Conservation (phyloP, 2,797 vertebrate genomes). For the Amblyraja radiata region DNA sequence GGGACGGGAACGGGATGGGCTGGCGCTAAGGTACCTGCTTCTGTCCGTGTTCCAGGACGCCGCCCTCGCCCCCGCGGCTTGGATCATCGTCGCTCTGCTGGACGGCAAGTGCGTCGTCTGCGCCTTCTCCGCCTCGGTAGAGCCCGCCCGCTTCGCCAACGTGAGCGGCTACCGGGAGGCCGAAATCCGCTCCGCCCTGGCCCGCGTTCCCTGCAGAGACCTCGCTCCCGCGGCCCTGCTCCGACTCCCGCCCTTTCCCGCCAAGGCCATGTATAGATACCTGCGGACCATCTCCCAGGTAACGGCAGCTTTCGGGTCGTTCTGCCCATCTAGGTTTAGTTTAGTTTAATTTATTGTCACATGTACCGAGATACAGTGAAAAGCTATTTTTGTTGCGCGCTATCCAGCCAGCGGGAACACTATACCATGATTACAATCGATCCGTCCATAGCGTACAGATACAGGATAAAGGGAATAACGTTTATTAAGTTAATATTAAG, state of each 20-base stretch:
- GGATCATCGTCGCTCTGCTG: neutral
- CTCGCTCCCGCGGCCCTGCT: neutral
- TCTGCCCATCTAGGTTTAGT: no score
- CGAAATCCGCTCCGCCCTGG: conserved; percentile 70
- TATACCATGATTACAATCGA: no score
- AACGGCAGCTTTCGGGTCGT: neutral
- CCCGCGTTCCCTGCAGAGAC: conserved; percentile 90
- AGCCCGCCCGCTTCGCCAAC: conserved; percentile 74
- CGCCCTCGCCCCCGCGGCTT: neutral
- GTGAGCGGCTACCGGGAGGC: conserved; percentile 65
- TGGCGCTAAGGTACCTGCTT: conserved; percentile 48
- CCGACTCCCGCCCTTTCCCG: neutral
- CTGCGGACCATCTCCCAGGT: conserved; percentile 21
- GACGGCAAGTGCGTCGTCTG: conserved; percentile 56
- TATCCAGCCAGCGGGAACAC: no score
- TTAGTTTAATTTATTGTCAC: no score
- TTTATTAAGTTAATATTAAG: no score
- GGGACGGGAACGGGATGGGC: conserved; percentile 81
- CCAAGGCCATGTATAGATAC: neutral
- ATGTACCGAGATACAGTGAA: no score
- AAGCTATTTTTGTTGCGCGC: no score
- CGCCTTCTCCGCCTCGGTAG: conserved; percentile 78
- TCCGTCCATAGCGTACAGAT: no score
- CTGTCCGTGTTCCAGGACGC: neutral
- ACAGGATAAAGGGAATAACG: no score